Base-by-base conservation (phyloP, 2,113 vertebrate species). In the Beaufortia kweichowensis region DNA sequence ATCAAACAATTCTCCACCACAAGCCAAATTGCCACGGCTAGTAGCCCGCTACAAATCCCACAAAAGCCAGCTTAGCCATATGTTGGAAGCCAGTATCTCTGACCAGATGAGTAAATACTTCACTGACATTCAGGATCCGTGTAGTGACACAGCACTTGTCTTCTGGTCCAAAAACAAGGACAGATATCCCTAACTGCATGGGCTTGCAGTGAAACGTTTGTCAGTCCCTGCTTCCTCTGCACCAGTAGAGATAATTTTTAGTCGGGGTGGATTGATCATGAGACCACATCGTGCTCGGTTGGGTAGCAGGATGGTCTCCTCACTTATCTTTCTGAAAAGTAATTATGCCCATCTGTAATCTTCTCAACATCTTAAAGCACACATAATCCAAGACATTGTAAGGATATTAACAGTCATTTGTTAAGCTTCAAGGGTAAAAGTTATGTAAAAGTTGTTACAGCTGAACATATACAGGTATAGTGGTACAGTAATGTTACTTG, bases 201-300 rank as follows among this genome's bases (percentile, higher is more conserved):
- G 4, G 6, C 43, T 71, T 0, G 68, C 68, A 55, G 17, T 71
- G 53, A 71, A 71, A 31, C 21, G 60, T 33, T 31, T 73, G 33
- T 73, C 56, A 60, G 50, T 71, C 48, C 68, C 50, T 21, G 50
- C 50, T 29, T 71, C 68, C 48, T 71, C 68, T 21, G 68, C 70
- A 59, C 69, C 31, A 57, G 69, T 72, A 28, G 69, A 72, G 69
- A 72, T 19, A 33, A 46, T 72, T 56, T 72, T 72, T 56, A 72
- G 69, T 57, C 53, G 21, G 21, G 21, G 53, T 56, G 53, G n/a
- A n/a, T n/a, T n/a, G n/a, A n/a, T n/a, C n/a, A n/a, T n/a, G n/a
- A n/a, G n/a, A n/a, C n/a, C n/a, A 53, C 19, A 53, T 53, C 19
- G 6, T 53, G 48, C 48, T 53, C 48, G 48, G 6, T n/a, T 56